phyloP scores from a whole-genome alignment of 1,140 invertebrate species.

The Aphis craccivora region DNA sequence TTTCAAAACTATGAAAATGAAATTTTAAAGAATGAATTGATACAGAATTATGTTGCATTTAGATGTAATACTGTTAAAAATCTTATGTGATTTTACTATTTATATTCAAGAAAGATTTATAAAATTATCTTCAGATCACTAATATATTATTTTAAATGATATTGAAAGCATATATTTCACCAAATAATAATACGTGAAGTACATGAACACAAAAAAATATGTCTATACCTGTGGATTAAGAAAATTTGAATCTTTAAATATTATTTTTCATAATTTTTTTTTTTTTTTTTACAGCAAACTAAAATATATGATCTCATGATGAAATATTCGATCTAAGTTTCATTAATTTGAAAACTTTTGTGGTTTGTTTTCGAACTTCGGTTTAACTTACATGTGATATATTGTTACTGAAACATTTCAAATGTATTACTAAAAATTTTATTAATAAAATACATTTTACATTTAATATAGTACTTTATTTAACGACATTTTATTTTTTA shows the following conservation, averaged over 20 bases:
- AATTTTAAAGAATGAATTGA: too few relatives aligned
- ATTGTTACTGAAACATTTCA: constrained; percentile 31
- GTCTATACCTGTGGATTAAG: neutral
- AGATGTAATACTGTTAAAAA: neutral
- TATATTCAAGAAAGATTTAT: neutral
- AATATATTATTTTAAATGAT: neutral
- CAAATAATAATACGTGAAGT: neutral
- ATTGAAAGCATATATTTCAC: neutral
- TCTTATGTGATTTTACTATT: neutral
- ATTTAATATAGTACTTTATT: constrained; percentile 14
- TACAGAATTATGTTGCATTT: too few relatives aligned
- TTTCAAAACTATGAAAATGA: too few relatives aligned
- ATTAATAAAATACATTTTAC: constrained; percentile 35
- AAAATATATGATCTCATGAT: constrained; percentile 21
- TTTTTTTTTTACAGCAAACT: neutral
- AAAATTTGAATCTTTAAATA: neutral
- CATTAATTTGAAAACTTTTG: constrained; percentile 43
- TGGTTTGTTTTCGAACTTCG: constrained; percentile 1
- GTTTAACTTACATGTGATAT: constrained; percentile 28
- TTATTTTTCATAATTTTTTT: constrained; percentile 4
- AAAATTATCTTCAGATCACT: neutral
- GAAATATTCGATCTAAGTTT: constrained; percentile 36
- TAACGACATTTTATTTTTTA: neutral
- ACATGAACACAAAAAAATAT: neutral
- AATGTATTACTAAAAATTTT: neutral